Evolutionary conservation across 1,140 invertebrate genomes (phyloP).

Genomic region (Drosophila orena): DNA sequence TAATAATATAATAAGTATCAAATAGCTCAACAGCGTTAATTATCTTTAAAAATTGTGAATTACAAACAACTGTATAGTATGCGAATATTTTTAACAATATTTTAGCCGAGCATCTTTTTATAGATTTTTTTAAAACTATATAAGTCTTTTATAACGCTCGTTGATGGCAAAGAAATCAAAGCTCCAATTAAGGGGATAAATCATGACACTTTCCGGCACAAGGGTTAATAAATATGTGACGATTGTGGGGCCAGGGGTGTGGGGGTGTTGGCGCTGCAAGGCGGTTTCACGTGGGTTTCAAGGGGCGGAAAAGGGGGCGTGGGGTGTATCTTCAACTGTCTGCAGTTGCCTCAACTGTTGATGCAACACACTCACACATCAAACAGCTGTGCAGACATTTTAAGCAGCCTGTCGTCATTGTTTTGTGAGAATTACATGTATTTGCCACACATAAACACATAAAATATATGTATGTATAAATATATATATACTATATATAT

Average conservation of each 20-base stretch:
- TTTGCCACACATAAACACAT: constrained; percentile 16
- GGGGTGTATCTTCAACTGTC: constrained; percentile 29
- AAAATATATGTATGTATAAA: neutral
- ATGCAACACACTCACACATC: constrained; percentile 60
- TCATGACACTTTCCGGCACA: neutral
- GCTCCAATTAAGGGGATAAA: neutral
- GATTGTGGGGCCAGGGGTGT: constrained; percentile 22
- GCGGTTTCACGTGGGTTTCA: neutral
- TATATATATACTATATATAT: neutral
- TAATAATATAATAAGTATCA: no score
- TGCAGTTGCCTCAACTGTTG: constrained; percentile 67
- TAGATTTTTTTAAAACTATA: neutral
- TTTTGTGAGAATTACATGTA: constrained; percentile 35
- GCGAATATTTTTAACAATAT: neutral
- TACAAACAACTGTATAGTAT: no score
- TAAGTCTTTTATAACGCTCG: neutral
- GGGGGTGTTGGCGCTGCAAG: neutral
- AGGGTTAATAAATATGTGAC: constrained; percentile 53
- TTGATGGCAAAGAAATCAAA: neutral
- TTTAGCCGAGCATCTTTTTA: neutral
- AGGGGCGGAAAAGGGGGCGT: neutral
- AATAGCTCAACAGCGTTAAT: no score
- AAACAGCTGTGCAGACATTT: constrained; percentile 81
- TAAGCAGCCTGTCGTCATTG: constrained; percentile 66
- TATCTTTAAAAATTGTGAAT: neutral